Evolutionary conservation across 2,113 vertebrate species (phyloP).

Genomic region (Scophthalmus maximus): DNA sequence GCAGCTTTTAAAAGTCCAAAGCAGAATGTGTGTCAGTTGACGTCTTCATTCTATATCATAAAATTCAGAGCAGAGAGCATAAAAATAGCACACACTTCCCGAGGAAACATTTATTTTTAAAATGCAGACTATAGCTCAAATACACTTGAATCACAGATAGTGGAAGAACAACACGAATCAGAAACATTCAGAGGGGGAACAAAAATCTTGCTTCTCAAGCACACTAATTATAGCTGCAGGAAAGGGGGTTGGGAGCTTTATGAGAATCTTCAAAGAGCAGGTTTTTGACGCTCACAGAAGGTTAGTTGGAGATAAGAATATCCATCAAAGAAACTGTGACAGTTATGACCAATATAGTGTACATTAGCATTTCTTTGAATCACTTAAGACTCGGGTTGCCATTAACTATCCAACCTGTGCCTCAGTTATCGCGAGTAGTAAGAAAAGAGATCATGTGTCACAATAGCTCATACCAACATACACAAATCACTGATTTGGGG

Average conservation of each 20-base stretch:
- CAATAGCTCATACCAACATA: background rate
- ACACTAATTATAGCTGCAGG: constrained; percentile 32
- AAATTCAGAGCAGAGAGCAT: no score
- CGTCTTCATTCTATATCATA: constrained; percentile 19
- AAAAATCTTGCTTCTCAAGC: constrained; percentile 18
- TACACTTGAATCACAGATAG: constrained; percentile 17
- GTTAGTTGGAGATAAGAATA: constrained; percentile 48
- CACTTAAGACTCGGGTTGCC: constrained; percentile 31
- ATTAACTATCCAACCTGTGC: constrained; percentile 13
- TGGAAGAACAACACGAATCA: constrained; percentile 38
- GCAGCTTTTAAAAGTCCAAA: constrained; percentile 51
- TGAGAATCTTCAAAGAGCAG: constrained; percentile 36
- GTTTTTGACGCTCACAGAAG: constrained; percentile 40
- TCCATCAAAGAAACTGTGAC: constrained; percentile 44
- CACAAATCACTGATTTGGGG: background rate
- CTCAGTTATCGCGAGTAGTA: constrained; percentile 3
- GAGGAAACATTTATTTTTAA: constrained; percentile 5
- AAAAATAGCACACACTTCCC: constrained; percentile 3
- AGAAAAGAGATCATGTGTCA: background rate
- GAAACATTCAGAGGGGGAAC: constrained; percentile 18
- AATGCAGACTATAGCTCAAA: constrained; percentile 2
- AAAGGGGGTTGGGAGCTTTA: constrained; percentile 10
- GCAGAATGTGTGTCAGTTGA: constrained; percentile 47
- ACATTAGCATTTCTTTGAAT: constrained; percentile 50
- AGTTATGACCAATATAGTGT: constrained; percentile 40